Percentiles rank a stretch among this genome's conserved stretches.
Conservation (phyloP, 1,140 invertebrate species). For the Himalopsyche phryganea region DNA sequence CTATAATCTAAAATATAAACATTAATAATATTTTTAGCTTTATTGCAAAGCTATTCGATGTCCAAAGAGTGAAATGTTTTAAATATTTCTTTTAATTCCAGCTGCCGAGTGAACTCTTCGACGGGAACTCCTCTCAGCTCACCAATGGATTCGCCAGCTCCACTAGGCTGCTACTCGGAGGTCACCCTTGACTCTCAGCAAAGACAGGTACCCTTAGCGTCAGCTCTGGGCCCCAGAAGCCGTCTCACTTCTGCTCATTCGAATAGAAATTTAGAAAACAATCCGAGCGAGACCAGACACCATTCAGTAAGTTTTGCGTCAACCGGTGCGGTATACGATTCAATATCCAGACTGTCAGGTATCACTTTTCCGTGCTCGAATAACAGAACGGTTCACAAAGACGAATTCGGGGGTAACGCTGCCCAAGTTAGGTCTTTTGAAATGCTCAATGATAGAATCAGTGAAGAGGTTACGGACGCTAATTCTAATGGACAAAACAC, state of each 20-base stretch:
- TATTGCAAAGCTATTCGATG: no score
- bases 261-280: slow-evolving; percentile 34
- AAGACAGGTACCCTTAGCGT: slow-evolving; percentile 54
- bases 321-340: slow-evolving; percentile 38
- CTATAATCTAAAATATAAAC: no score
- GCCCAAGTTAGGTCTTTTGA: slow-evolving; percentile 13
- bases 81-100: no score
- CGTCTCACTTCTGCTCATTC: slow-evolving; percentile 44
- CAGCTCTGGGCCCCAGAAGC: slow-evolving; percentile 39
- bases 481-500: slow-evolving; percentile 16
- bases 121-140: slow-evolving; percentile 63
- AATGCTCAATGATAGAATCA: slow-evolving; percentile 15
- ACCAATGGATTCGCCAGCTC: slow-evolving; percentile 65
- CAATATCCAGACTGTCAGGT: slow-evolving; percentile 36
- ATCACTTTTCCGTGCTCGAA: slow-evolving; percentile 39
- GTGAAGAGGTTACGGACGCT: slow-evolving; percentile 12
- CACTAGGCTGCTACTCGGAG: slow-evolving; percentile 58
- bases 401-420: slow-evolving; percentile 40
- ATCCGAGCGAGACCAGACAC: slow-evolving; percentile 37
- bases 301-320: slow-evolving; percentile 50
- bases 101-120: slow-evolving; percentile 66
- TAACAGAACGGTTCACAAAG: slow-evolving; percentile 42
- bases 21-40: no score
- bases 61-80: no score
- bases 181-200: slow-evolving; percentile 60